Evolutionary conservation across 1,140 invertebrate species (phyloP), one percentile per base, ranked within the genome.

Genomic region (Pseudomyrmex cubaensis): DNA sequence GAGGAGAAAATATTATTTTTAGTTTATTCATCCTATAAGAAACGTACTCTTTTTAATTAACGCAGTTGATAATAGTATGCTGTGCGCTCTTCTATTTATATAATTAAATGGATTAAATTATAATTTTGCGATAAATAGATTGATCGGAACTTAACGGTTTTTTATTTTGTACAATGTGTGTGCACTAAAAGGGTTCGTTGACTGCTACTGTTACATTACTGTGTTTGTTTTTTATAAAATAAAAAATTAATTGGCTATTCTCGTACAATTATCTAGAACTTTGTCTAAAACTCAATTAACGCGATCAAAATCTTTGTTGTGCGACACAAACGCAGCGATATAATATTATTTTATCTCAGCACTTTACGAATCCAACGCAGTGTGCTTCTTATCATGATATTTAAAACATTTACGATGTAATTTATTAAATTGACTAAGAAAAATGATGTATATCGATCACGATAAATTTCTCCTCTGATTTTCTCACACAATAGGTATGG

Each of bases 381-480:
- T 35, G 35, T 35, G 35, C 5, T 35, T 35, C 12, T 62, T 78
- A 62, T 73, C 15, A 7, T 46, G 15, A 10, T 2, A 35, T 9
- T 46, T 61, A 9, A 56, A 50, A 48, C 20, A 35, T 61, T 57
- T 75, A 75, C 8, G 8, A 67, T 44, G 12, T 67, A 44, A 72
- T 72, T 76, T 72, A 59, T 80, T 70, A 50, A 61, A 70, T 59
- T 25, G 48, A 35, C 8, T 46, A n/a, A 22, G 25, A 78, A 22
- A 2, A 48, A 52, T 78, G 50, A 69, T 69, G 66, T 76, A 66
- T 77, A 13, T 22, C 44, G 35, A 20, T 69, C 20, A 59, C 9
- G 69, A 69, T 78, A 13, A 25, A 86, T 89, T 92, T 92, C 90
- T 92, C 88, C 90, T 89, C 91, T 90, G 90, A 83, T 86, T 88